Conservation (phyloP, 2,888 invertebrate species). For the Leucophenga montana region DNA sequence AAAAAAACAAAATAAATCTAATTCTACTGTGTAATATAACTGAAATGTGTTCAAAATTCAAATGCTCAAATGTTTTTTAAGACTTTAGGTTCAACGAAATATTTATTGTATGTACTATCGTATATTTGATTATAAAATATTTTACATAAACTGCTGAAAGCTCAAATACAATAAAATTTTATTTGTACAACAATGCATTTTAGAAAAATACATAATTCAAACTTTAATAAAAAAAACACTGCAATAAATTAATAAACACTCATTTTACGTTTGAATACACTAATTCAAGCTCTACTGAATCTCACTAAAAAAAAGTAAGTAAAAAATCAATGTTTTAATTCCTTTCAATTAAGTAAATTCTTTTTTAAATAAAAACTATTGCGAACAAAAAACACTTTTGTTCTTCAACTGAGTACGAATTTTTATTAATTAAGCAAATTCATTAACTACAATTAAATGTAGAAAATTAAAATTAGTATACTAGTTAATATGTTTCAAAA, state of each 20-base stretch:
- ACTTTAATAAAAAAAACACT: slow-evolving; percentile 47
- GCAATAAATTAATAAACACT: slow-evolving; percentile 42
- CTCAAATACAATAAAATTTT: too few species aligned
- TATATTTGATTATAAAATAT: too few species aligned
- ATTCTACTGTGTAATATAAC: not conserved
- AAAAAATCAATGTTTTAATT: too few species aligned
- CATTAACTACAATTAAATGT: slow-evolving; percentile 44
- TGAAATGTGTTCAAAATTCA: slow-evolving; percentile 19
- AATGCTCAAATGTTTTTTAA: slow-evolving; percentile 18
- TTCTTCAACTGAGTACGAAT: slow-evolving; percentile 62
- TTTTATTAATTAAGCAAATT: slow-evolving; percentile 65
- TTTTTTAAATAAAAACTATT: slow-evolving; percentile 31
- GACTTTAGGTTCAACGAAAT: not conserved
- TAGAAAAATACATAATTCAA: slow-evolving; percentile 43
- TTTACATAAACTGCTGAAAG: too few species aligned
- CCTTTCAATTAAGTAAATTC: slow-evolving; percentile 42
- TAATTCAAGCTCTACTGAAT: slow-evolving; percentile 24
- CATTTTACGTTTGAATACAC: slow-evolving; percentile 26
- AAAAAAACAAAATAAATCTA: not conserved
- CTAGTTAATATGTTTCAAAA: slow-evolving; percentile 27
- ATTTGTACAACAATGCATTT: too few species aligned
- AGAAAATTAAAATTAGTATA: slow-evolving; percentile 34
- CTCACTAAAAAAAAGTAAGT: not conserved
- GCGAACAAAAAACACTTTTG: slow-evolving; percentile 6
- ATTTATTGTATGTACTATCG: too few species aligned